phyloP scores from a whole-genome alignment of 1,140 invertebrate genomes.

The Orius insidiosus region DNA sequence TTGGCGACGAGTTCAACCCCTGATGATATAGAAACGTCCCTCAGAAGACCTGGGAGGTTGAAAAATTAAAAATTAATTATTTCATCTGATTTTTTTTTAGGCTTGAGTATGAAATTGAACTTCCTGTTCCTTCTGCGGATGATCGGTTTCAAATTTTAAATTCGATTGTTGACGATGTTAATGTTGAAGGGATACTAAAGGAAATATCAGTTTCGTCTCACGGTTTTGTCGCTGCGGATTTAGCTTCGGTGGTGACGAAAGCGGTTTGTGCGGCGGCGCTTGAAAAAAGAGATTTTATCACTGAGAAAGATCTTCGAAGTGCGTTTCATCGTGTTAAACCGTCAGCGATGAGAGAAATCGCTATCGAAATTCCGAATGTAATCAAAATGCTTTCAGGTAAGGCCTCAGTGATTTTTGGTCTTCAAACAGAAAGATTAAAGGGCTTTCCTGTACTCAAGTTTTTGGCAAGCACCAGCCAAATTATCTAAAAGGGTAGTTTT shows the following conservation, averaged over 20 bases:
- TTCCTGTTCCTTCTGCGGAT: conserved; percentile 53
- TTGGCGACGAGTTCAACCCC: conserved; percentile 54
- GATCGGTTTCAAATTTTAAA: conserved; percentile 46
- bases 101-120: conserved; percentile 72
- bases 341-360: conserved; percentile 77
- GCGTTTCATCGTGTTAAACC: conserved; percentile 58
- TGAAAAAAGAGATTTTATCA: conserved; percentile 20
- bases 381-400: conserved; percentile 13
- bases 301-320: conserved; percentile 34
- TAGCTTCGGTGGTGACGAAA: conserved; percentile 49
- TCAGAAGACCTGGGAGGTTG: conserved; percentile 49
- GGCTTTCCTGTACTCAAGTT: too few species aligned
- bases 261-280: conserved; percentile 24
- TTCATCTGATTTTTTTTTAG: conserved; percentile 22
- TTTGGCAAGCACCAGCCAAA: too few species aligned
- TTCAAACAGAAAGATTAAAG: too few species aligned
- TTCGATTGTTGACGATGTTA: conserved; percentile 42
- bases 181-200: conserved; percentile 32
- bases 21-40: conserved; percentile 47
- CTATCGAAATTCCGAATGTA: conserved; percentile 68
- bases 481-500: too few species aligned
- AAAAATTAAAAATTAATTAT: neutral
- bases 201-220: conserved; percentile 53
- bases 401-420: too few species aligned
- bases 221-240: conserved; percentile 78